These are phyloP conservation scores for Empis livida DNA, from an alignment of 2,888 invertebrate species.

Conservation along the genomic window DNA sequence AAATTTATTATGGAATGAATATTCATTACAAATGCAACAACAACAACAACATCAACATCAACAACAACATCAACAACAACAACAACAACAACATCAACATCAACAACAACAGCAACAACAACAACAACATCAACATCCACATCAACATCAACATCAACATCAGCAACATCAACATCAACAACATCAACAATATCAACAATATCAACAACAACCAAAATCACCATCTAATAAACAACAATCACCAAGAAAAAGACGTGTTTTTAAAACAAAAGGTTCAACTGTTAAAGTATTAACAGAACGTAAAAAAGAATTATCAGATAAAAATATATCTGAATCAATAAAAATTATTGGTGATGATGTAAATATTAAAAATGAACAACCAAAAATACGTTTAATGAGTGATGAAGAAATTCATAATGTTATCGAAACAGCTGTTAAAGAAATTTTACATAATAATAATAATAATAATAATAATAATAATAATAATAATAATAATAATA, in stretches of 20 bases:
- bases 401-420: conserved; percentile 10
- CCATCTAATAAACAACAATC: not conserved
- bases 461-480: too few species aligned
- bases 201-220: not conserved
- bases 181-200: too few species aligned
- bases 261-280: conserved; percentile 7
- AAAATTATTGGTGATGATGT: not conserved
- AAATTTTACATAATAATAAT: conserved; percentile 1
- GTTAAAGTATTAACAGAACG: conserved; percentile 8
- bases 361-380: not conserved
- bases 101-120: too few species aligned
- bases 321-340: too few species aligned
- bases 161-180: too few species aligned
- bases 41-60: too few species aligned
- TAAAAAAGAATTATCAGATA: not conserved
- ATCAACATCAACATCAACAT: not conserved
- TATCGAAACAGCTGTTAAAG: conserved; percentile 9
- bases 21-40: too few species aligned
- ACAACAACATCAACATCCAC: not conserved
- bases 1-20: conserved; percentile 6
- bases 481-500: not conserved
- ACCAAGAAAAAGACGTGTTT: not conserved
- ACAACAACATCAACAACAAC: not conserved
- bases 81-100: not conserved
- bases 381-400: conserved; percentile 8